Conservation (phyloP, 2,888 invertebrate genomes). For the Calameuta idolon region DNA sequence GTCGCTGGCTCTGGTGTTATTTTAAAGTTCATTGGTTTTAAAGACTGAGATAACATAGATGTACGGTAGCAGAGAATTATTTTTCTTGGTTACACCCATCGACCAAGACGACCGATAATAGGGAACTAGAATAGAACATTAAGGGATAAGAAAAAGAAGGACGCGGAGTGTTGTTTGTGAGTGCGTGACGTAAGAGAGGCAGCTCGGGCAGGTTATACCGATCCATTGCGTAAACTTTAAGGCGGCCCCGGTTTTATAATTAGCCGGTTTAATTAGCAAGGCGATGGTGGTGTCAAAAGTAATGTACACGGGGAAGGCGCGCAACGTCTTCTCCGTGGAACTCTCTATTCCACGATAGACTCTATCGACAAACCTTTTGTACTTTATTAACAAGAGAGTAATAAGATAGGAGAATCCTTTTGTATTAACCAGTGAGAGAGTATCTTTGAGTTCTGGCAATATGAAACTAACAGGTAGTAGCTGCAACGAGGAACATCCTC, state of each 20-base stretch:
- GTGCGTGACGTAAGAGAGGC: constrained; percentile 57
- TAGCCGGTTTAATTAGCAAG: not conserved
- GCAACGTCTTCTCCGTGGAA: not conserved
- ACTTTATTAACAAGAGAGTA: not conserved
- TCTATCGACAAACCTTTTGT: not conserved
- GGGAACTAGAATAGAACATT: not conserved
- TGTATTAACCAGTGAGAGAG: not conserved
- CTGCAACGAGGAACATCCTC: not conserved
- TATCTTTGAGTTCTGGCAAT: not conserved
- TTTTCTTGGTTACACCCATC: not conserved
- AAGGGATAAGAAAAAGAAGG: not conserved
- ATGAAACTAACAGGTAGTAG: not conserved
- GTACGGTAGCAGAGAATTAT: not conserved
- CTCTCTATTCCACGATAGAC: not conserved
- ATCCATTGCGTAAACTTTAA: constrained; percentile 50
- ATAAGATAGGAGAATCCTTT: not conserved
- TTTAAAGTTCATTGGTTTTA: not conserved
- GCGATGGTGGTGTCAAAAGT: not conserved
- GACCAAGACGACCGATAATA: not conserved
- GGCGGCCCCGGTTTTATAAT: not conserved
- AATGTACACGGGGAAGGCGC: not conserved
- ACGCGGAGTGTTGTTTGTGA: constrained; percentile 34
- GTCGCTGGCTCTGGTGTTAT: not conserved
- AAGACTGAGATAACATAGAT: not conserved
- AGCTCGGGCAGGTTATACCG: constrained; percentile 65